Percentiles rank a stretch among this genome's conserved stretches.
These are phyloP conservation scores for Sander lucioperca DNA, from an alignment of 2,113 vertebrate species.

Conservation along the genomic window DNA sequence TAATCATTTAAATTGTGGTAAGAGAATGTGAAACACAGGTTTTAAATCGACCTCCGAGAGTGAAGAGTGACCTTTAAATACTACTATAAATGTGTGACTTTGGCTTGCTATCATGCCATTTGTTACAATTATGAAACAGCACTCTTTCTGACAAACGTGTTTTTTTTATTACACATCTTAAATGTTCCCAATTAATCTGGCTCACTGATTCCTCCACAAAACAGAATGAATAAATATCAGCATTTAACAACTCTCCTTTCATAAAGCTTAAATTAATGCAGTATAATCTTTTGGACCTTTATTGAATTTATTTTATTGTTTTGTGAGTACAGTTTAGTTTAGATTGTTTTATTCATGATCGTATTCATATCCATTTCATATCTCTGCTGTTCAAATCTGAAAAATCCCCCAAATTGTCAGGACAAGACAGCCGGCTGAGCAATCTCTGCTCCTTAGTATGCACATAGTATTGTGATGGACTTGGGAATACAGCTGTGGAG, in stretches of 20 bases:
- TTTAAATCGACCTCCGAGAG: conserved; percentile 5
- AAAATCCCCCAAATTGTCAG: conserved; percentile 40
- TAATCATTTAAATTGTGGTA: not conserved
- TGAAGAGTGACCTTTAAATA: conserved; percentile 10
- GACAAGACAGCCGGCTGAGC: conserved; percentile 51
- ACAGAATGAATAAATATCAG: not conserved
- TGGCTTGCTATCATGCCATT: not conserved
- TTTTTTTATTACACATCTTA: conserved; percentile 1
- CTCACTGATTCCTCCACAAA: conserved; percentile 4
- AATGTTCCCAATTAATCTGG: not conserved
- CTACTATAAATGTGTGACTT: not conserved
- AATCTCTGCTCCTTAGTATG: conserved; percentile 79
- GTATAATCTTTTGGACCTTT: not conserved
- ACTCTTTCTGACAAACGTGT: not conserved
- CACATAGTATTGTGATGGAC: conserved; percentile 85
- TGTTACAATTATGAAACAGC: conserved; percentile 10
- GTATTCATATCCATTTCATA: conserved; percentile 20
- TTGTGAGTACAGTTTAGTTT: not conserved
- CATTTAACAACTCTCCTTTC: not conserved
- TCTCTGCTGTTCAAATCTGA: conserved; percentile 26
- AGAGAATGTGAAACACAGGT: not conserved
- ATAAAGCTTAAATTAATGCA: not conserved
- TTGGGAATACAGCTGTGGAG: conserved; percentile 86
- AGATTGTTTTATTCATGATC: not conserved
- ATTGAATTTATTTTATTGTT: not conserved